phyloP scores from a whole-genome alignment of 2,888 invertebrate species.

The Dolichomitus sp. region DNA sequence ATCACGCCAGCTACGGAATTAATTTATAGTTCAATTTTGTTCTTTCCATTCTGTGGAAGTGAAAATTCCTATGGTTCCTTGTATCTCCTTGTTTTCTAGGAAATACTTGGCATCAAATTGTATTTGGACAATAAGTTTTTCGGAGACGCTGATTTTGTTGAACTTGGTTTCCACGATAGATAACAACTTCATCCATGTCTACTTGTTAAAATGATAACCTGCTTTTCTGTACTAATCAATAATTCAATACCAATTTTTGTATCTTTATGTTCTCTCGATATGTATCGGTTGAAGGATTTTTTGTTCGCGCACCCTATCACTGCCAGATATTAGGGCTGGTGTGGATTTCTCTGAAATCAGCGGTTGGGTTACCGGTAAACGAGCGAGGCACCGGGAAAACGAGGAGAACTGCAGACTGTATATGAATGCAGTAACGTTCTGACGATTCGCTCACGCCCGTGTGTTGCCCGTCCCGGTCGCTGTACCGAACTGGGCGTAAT shows the following conservation, averaged over 20 bases:
- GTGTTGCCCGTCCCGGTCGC: constrained; percentile 49
- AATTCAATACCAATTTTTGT: background rate
- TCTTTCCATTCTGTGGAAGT: constrained; percentile 30
- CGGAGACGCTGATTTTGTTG: background rate
- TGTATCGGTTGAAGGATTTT: constrained; percentile 42
- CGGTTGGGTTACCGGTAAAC: constrained; percentile 32
- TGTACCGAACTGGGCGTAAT: constrained; percentile 76
- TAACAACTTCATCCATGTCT: background rate
- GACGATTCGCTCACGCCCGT: constrained; percentile 74
- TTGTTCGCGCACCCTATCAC: constrained; percentile 42
- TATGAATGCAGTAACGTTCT: constrained; percentile 67
- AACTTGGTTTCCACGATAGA: background rate
- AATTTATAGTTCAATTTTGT: constrained; percentile 47
- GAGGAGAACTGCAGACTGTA: constrained; percentile 35
- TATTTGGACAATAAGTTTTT: constrained; percentile 7
- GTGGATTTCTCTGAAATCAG: constrained; percentile 34
- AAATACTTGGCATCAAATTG: background rate
- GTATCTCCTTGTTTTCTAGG: background rate
- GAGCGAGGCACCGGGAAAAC: constrained; percentile 40
- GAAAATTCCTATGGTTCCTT: background rate
- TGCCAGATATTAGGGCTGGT: constrained; percentile 42
- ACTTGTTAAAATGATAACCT: background rate
- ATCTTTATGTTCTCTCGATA: background rate
- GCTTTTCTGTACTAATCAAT: background rate
- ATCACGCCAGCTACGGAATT: constrained; percentile 41